Evolutionary conservation across 1,140 invertebrate species (phyloP), one percentile per base, ranked within the genome.

Genomic region (Atta colombica): DNA sequence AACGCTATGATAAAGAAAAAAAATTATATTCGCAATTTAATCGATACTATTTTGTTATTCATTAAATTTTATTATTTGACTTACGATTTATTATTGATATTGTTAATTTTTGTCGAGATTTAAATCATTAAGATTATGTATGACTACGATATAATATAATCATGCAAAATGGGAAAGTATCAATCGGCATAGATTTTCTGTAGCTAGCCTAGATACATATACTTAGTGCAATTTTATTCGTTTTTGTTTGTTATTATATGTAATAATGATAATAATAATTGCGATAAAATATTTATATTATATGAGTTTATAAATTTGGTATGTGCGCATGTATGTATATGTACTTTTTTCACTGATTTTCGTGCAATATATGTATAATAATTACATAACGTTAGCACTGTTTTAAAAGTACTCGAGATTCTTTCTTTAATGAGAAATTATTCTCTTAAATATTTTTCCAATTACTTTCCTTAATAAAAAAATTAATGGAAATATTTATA

Each of bases 181-280:
- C 61, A 63, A 66, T 28, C 4, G 7, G n/a, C 8, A 1, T 10
- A 63, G 25, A 63, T 31, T 66, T 12, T 66, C n/a, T n/a, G 49
- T 5, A 66, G 25, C 5, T 31, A 21, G 25, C 25, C 21, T 81
- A 77, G 31, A 39, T 71, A 55, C 55, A 55, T 58, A 10, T 51
- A 78, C n/a, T 68, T 80, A 21, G 77, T 81, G 77, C 77, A 81
- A 81, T 81, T 81, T 55, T 5, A 58, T 69, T 69, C 14, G 49
- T 81, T 80, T 35, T 69, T 81, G 65, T 81, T 81, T 16, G 49
- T 81, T 81, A 78, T 78, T 66, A 21, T 25, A 39, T 68, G 10
- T 45, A 45, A 10, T 45, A 45, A 45, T 39, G 35, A 25, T 66
- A 80, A 80, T 69, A 81, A 69, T 80, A 35, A 71, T 55, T n/a